Percentiles rank a stretch among this genome's conserved stretches.
Evolutionary conservation across 2,888 invertebrate species (phyloP).

Genomic region (Hirtodrosophila cameraria): DNA sequence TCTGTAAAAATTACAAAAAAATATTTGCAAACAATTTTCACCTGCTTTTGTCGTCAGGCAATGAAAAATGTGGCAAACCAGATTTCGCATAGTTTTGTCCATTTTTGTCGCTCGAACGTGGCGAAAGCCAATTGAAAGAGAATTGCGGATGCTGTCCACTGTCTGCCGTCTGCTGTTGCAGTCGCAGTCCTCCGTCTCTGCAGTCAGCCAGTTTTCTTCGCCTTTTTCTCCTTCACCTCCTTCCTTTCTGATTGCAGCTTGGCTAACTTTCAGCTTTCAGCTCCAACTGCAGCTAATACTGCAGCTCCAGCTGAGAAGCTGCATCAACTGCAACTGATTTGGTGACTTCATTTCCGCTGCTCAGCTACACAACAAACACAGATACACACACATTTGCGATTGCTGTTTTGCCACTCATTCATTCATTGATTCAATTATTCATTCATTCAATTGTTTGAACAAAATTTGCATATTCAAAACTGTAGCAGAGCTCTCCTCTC

Average conservation of each 20-base stretch:
- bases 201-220: no score
- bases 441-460: slow-evolving; percentile 10
- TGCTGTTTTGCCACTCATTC: slow-evolving; percentile 15
- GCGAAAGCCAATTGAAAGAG: slow-evolving; percentile 51
- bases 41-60: slow-evolving; percentile 17
- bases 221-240: not conserved
- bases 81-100: slow-evolving; percentile 39
- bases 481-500: slow-evolving; percentile 22
- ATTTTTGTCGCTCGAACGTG: slow-evolving; percentile 23
- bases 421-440: slow-evolving; percentile 5
- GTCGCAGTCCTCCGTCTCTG: no score
- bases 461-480: slow-evolving; percentile 44
- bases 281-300: slow-evolving; percentile 13
- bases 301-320: not conserved
- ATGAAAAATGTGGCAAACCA: slow-evolving; percentile 23
- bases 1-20: no score
- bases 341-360: slow-evolving; percentile 52
- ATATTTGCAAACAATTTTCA: slow-evolving; percentile 33
- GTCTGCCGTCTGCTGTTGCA: not conserved
- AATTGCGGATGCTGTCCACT: slow-evolving; percentile 45
- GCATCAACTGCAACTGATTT: slow-evolving; percentile 18
- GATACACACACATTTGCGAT: slow-evolving; percentile 7
- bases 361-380: not conserved
- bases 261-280: not conserved
- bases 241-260: slow-evolving; percentile 3